Percentiles rank a stretch among this genome's conserved stretches.
phyloP scores from a whole-genome alignment of 35 echinoderm and acorn worm genomes.

The Nesometra sesokonis region DNA sequence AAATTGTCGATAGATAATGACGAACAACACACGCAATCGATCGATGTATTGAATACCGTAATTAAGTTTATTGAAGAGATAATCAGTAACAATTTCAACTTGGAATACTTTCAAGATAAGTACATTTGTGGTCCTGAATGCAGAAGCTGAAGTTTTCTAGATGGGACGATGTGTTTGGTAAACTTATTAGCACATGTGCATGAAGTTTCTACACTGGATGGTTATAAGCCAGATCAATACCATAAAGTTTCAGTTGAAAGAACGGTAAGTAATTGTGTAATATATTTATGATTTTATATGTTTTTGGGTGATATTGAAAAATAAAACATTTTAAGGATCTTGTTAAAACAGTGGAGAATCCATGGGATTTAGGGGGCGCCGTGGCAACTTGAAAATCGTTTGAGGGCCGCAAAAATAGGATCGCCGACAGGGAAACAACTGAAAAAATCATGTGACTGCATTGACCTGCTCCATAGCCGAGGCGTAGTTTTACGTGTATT shows the following conservation, averaged over 20 bases:
- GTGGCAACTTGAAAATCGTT: no score
- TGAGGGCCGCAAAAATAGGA: no score
- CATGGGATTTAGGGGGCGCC: no score
- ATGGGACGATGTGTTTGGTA: not conserved
- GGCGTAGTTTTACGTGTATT: no score
- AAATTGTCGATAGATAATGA: not conserved
- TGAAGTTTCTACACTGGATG: not conserved
- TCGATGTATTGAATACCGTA: not conserved
- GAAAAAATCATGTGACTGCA: no score
- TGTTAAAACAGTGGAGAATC: no score
- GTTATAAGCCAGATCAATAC: not conserved
- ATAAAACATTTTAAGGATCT: no score
- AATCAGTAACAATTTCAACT: not conserved
- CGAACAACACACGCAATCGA: not conserved
- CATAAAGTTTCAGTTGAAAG: not conserved
- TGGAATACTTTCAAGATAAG: not conserved
- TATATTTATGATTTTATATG: not conserved
- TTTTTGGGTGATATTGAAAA: no score
- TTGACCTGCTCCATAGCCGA: no score
- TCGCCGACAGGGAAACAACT: no score
- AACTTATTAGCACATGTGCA: not conserved
- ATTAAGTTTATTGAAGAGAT: not conserved
- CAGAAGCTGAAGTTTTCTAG: not conserved
- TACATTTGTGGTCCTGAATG: not conserved
- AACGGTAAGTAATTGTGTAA: not conserved